Base-by-base conservation (phyloP, 1,140 invertebrate species). In the Euglossa dilemma region DNA sequence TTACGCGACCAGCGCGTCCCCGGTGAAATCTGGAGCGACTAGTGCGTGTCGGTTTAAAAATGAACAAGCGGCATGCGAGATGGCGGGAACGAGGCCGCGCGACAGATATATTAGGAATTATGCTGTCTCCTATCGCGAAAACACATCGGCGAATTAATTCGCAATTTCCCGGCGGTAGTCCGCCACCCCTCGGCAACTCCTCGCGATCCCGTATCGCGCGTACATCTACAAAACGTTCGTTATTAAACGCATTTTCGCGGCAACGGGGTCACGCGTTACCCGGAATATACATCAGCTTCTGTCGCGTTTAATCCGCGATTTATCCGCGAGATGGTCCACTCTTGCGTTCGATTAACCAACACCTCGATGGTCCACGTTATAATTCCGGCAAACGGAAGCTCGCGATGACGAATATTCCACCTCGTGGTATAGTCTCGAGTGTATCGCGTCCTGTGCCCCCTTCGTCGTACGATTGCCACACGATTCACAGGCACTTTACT, bases 81-180 rank as follows among this genome's bases (percentile, higher is more conserved):
- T 54, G 61, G 47, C 28, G 12, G 20, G 36, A 25, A 45, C 12
- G 6, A 0, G 1, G 6, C 6, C 47, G 2, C 7, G 18, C 28
- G 45, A 71, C 67, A 72, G 69, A 72, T 63, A 72, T 54, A 61
- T 61, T 28, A 71, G 67, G 23, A 63, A 80, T 72, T 61, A 61
- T 7, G 61, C 14, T n/a, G 25, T 14, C 14, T 16, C 5, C 18
- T 59, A 50, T 71, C 66, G 25, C 45, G 66, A 20, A 50, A 61
- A 61, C 28, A 50, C 23, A 70, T 61, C 66, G 9, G 45, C 8
- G 54, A 61, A 79, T 61, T 59, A 79, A 71, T 71, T 59, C 25
- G 25, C 45, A 71, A 59, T 79, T 50, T 66, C 23, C n/a, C 45
- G 6, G 20, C 16, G 11, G 16, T 8, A 45, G 66, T 63, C n/a